These are phyloP conservation scores for Lissocephala sabroskyi DNA, from an alignment of 2,888 invertebrate genomes.

Conservation along the genomic window DNA sequence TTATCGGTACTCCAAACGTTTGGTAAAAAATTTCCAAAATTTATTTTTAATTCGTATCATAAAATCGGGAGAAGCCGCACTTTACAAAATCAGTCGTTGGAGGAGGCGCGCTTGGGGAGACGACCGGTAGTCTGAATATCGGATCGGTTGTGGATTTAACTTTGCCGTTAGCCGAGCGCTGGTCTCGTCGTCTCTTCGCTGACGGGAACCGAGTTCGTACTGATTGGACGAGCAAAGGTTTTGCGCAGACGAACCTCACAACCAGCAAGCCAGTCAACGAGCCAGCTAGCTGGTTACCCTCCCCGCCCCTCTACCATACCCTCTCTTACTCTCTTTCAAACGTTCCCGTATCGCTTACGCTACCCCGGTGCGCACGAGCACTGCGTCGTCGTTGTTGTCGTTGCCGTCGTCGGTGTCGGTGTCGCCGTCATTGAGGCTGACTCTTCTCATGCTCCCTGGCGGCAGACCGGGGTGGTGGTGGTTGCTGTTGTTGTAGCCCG, in stretches of 20 bases:
- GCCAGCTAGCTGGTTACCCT: slow-evolving; percentile 32
- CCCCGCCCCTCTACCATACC: slow-evolving; percentile 6
- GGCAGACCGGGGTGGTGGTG: too few relatives aligned
- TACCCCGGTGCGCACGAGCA: slow-evolving; percentile 4
- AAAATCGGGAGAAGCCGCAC: too few relatives aligned
- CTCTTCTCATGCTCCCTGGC: slow-evolving; percentile 12
- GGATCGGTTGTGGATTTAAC: neutral
- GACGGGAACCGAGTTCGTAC: slow-evolving; percentile 72
- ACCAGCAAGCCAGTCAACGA: slow-evolving; percentile 8
- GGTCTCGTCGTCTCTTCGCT: slow-evolving; percentile 69
- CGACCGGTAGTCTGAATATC: too few relatives aligned
- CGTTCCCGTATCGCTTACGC: slow-evolving; percentile 12
- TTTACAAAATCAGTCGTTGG: too few relatives aligned
- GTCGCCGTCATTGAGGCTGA: neutral
- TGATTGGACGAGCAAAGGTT: slow-evolving; percentile 72
- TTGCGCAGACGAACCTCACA: slow-evolving; percentile 69
- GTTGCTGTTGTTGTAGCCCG: slow-evolving; percentile 8
- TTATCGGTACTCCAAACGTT: too few relatives aligned
- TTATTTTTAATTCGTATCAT: too few relatives aligned
- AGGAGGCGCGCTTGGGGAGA: too few relatives aligned
- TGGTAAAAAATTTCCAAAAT: too few relatives aligned
- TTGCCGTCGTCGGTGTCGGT: slow-evolving; percentile 10
- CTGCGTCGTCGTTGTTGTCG: slow-evolving; percentile 1
- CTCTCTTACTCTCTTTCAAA: slow-evolving; percentile 2
- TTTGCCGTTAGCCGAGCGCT: slow-evolving; percentile 43